phyloP scores from a whole-genome alignment of 2,888 invertebrate species.

The Pasiphila rectangulata region DNA sequence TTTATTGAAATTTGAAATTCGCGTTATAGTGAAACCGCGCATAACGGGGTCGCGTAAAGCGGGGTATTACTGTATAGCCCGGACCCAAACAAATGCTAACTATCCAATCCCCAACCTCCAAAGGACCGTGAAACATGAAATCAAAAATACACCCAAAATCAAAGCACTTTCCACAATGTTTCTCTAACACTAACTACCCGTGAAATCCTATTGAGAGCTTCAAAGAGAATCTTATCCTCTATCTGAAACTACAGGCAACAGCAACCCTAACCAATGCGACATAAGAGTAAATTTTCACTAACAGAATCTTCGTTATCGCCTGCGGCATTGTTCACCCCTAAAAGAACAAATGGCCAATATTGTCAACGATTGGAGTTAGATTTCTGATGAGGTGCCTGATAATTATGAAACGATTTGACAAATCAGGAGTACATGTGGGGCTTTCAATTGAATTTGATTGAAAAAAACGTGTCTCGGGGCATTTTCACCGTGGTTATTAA shows the following conservation, averaged over 20 bases:
- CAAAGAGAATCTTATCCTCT: constrained; percentile 66
- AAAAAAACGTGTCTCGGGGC: background rate
- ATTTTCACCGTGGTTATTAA: background rate
- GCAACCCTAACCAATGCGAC: constrained; percentile 22
- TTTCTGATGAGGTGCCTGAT: constrained; percentile 33
- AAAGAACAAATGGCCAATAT: constrained; percentile 47
- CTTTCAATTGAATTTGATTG: constrained; percentile 4
- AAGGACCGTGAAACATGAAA: constrained; percentile 68
- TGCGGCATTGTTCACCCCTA: constrained; percentile 42
- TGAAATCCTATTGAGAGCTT: constrained; percentile 76
- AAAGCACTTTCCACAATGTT: constrained; percentile 73
- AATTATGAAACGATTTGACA: constrained; percentile 34
- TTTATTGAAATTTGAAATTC: too few relatives aligned
- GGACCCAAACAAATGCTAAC: constrained; percentile 27
- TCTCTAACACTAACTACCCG: constrained; percentile 74
- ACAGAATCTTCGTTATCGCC: constrained; percentile 26
- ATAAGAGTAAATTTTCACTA: constrained; percentile 33
- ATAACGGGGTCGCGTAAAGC: too few relatives aligned
- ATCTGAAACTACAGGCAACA: constrained; percentile 28
- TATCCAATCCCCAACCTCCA: constrained; percentile 36
- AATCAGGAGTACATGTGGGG: constrained; percentile 12
- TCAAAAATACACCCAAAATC: constrained; percentile 77
- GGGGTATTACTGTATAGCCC: too few relatives aligned
- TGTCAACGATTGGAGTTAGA: constrained; percentile 34
- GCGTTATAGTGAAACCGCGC: too few relatives aligned